Evolutionary conservation across 2,797 vertebrate species (phyloP), one percentile per base, ranked within the genome.

Genomic region (Myotis pilosus): DNA sequence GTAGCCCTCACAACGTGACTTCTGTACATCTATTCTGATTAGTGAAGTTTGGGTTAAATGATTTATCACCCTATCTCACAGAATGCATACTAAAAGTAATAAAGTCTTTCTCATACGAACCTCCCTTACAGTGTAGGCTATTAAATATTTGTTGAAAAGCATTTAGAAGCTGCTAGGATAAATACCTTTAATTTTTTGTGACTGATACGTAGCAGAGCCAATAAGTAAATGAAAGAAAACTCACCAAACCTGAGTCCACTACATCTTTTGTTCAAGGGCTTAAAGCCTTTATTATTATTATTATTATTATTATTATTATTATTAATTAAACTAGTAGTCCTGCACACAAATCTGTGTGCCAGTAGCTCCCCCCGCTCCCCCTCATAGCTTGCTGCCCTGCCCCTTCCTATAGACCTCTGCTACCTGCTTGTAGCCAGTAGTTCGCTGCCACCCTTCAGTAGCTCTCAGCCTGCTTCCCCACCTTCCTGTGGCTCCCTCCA

Each of bases 131-230:
- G 69, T 51, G 83, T 3, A 6, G 17, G 33, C 53, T 79, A 89
- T 88, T 86, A 94, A 92, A 92, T 92, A 62, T 76, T 92, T 15
- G 25, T 41, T 91, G 80, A 91, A 91, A 93, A 94, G 53, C 41
- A 74, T 17, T 33, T 22, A 30, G 15, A 90, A 85, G 57, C 28
- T 64, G n/a, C n/a, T 53, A 76, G 53, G 17, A 88, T 64, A n/a
- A 64, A 85, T 92, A 66, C 74, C 28, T 79, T 94, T 90, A 92
- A 87, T 69, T 38, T 92, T 92, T 90, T 75, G 53, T 82, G 80
- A 74, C 57, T 80, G 49, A 68, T 69, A 72, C 7, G 17, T 75
- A 82, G 16, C 36, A 89, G 33, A 49, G 6, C 23, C 72, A 86
- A 88, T 62, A 69, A 94, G 66, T 44, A 79, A 33, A 11, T 86